Evolutionary conservation across 2,797 vertebrate genomes (phyloP).

Genomic region (Lutjanus campechanus): DNA sequence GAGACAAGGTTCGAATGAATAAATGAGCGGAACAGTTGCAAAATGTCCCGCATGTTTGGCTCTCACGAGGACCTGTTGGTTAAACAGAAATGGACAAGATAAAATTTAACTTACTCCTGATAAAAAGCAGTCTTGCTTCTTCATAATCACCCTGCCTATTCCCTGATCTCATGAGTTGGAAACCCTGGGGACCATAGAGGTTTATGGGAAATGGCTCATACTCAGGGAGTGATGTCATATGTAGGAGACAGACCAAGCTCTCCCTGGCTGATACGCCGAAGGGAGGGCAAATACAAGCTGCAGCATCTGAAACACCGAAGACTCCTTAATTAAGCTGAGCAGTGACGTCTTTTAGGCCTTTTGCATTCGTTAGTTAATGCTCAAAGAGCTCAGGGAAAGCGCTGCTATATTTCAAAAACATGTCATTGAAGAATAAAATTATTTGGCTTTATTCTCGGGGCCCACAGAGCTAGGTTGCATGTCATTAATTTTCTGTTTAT

Average conservation of each 20-base stretch:
- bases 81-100: slow-evolving; percentile 39
- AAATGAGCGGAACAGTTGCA: slow-evolving; percentile 15
- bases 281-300: slow-evolving; percentile 52
- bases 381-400: slow-evolving; percentile 6
- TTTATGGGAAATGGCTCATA: slow-evolving; percentile 86
- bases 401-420: slow-evolving; percentile 20
- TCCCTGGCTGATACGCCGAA: slow-evolving; percentile 65
- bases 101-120: slow-evolving; percentile 34
- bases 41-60: slow-evolving; percentile 12
- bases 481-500: slow-evolving; percentile 33
- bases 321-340: slow-evolving; percentile 45
- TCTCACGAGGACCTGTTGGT: slow-evolving; percentile 6
- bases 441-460: slow-evolving; percentile 12
- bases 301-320: slow-evolving; percentile 43
- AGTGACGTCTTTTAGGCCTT: slow-evolving; percentile 37
- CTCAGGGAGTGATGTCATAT: slow-evolving; percentile 86
- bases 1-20: slow-evolving; percentile 18
- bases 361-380: not conserved
- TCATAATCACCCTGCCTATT: slow-evolving; percentile 44
- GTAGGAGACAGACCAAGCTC: slow-evolving; percentile 69
- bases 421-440: slow-evolving; percentile 19
- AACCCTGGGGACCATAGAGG: slow-evolving; percentile 64
- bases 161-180: slow-evolving; percentile 69
- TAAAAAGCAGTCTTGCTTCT: slow-evolving; percentile 31
- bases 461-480: not conserved